These are phyloP conservation scores for Plutella xylostella DNA, from an alignment of 2,888 invertebrate species.

Conservation along the genomic window DNA sequence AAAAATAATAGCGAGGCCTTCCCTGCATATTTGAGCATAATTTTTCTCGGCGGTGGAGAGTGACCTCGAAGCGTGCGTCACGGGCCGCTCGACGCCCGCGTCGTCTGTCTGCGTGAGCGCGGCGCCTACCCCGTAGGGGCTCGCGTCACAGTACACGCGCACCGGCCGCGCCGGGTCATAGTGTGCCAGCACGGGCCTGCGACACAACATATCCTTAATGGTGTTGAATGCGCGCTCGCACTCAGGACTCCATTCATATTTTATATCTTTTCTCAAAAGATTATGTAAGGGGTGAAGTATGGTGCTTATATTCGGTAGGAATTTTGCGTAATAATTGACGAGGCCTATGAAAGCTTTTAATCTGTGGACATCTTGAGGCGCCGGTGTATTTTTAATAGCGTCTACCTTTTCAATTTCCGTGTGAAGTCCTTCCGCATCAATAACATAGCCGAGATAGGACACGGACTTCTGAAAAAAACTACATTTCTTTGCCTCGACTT, in stretches of 20 bases:
- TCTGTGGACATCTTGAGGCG: constrained; percentile 14
- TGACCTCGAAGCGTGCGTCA: constrained; percentile 17
- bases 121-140: constrained; percentile 16
- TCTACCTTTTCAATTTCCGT: constrained; percentile 16
- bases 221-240: constrained; percentile 14
- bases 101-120: constrained; percentile 19
- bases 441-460: constrained; percentile 18
- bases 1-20: no score
- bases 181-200: constrained; percentile 16
- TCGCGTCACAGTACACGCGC: constrained; percentile 15
- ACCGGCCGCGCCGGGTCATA: constrained; percentile 16
- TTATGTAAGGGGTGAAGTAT: constrained; percentile 16
- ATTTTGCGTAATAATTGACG: constrained; percentile 20
- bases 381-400: constrained; percentile 13
- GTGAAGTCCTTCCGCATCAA: constrained; percentile 15
- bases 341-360: constrained; percentile 19
- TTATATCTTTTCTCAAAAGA: constrained; percentile 14
- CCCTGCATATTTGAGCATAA: constrained; percentile 22
- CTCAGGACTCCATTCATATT: neutral
- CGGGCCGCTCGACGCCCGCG: constrained; percentile 11
- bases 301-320: constrained; percentile 16
- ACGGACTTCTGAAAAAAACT: constrained; percentile 18
- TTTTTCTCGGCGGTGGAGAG: constrained; percentile 17
- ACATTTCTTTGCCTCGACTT: constrained; percentile 17
- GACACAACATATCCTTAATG: constrained; percentile 15